A percentile compares a stretch with the other conserved stretches of the same genome.
These are phyloP conservation scores for Phaetusa simplex DNA, from an alignment of 2,113 vertebrate genomes.

Conservation along the genomic window DNA sequence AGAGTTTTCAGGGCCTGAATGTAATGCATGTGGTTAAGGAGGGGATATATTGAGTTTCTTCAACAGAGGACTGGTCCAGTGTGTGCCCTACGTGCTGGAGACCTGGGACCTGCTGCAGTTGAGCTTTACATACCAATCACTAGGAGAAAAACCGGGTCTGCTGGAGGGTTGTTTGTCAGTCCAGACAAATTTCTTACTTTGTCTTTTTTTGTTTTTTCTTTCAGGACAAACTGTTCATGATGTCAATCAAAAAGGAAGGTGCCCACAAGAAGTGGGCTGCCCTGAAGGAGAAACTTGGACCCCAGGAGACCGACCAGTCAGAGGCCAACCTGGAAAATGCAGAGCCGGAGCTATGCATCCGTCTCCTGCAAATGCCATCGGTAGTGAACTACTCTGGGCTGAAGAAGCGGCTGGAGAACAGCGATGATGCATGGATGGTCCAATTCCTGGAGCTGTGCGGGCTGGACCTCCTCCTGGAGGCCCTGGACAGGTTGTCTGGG, in stretches of 20 bases:
- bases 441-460: constrained; percentile 95
- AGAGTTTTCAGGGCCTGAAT: background rate
- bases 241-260: constrained; percentile 83
- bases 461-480: constrained; percentile 93
- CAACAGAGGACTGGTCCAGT: background rate
- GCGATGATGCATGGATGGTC: constrained; percentile 91
- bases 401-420: constrained; percentile 90
- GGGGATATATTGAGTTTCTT: background rate
- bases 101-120: background rate
- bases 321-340: constrained; percentile 96
- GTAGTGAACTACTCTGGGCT: constrained; percentile 97
- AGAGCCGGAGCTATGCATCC: constrained; percentile 93
- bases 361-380: constrained; percentile 91
- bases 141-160: background rate
- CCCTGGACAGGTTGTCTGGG: constrained; percentile 90
- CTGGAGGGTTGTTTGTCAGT: background rate
- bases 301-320: constrained; percentile 85
- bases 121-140: background rate
- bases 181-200: background rate
- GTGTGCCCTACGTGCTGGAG: background rate
- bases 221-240: constrained; percentile 62
- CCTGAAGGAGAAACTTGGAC: constrained; percentile 85
- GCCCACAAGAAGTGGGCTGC: constrained; percentile 89
- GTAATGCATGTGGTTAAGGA: background rate
- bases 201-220: background rate